A percentile compares a stretch with the other conserved stretches of the same genome.
Conservation (phyloP, 1,140 invertebrate species). For the Psilanteris sp. region DNA sequence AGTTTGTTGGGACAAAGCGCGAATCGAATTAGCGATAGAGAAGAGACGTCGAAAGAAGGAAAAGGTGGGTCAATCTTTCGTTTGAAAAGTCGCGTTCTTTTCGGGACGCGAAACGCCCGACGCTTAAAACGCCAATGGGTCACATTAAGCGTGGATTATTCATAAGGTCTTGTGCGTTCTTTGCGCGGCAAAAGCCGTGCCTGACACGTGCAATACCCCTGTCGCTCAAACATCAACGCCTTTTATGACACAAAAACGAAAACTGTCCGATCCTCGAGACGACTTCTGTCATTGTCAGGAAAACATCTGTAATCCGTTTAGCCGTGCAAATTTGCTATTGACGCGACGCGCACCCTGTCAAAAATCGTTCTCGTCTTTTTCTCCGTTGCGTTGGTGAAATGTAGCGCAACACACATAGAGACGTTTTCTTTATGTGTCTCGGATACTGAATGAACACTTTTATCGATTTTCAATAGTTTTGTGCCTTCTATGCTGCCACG, state of each 20-base stretch:
- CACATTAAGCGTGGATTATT: constrained; percentile 73
- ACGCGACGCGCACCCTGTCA: constrained; percentile 53
- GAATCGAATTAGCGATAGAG: constrained; percentile 56
- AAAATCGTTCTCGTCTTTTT: constrained; percentile 60
- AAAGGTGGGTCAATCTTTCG: constrained; percentile 30
- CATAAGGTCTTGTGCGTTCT: constrained; percentile 60
- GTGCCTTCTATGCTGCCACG: constrained; percentile 4
- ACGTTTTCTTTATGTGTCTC: constrained; percentile 33
- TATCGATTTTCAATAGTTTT: constrained; percentile 48
- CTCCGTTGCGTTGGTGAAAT: constrained; percentile 22
- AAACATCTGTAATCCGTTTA: constrained; percentile 81
- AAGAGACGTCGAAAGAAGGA: constrained; percentile 20
- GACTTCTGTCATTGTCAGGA: constrained; percentile 65
- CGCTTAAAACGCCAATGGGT: constrained; percentile 63
- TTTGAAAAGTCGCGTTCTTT: constrained; percentile 2
- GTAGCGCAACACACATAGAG: constrained; percentile 23
- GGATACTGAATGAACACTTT: constrained; percentile 49
- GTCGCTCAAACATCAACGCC: constrained; percentile 62
- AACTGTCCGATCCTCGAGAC: constrained; percentile 63
- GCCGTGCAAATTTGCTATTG: constrained; percentile 78
- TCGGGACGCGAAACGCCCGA: constrained; percentile 56
- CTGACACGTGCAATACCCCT: constrained; percentile 57
- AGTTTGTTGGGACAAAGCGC: constrained; percentile 22
- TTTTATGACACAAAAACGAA: constrained; percentile 61
- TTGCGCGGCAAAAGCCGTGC: constrained; percentile 46